Evolutionary conservation across 2,888 invertebrate species (phyloP), one percentile per base, ranked within the genome.

Genomic region (Parelbella ahira): DNA sequence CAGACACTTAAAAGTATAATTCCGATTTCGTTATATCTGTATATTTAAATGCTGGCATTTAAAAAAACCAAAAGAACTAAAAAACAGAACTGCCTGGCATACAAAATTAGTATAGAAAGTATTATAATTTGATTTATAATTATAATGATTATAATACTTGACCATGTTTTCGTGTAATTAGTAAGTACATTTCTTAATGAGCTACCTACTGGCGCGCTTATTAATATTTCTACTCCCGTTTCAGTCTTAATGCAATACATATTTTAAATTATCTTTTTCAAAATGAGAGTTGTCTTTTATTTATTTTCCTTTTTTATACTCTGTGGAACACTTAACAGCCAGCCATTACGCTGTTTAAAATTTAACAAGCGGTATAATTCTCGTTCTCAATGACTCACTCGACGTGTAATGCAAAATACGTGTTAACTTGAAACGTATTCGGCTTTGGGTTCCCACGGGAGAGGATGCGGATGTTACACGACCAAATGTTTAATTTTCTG

Each of bases 401-500:
- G 9, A 24, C 34, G 28, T 51, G 59, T 69, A 65, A 73, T 69
- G 68, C 65, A 48, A 68, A 74, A 68, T 63, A 1, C 6, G 2
- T 18, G 59, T 60, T 57, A 66, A 65, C 70, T 62, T 48, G 56
- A 56, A 56, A 52, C 50, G 55, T 38, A 47, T 49, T 44, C 47
- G 34, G 52, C 56, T 50, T 60, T 51, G 55, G 53, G 55, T 66
- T 77, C 76, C 71, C 76, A 75, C 68, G 73, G 62, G 71, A 63
- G 20, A 12, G 6, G 33, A 46, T 63, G 53, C 69, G 73, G 73
- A 76, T 73, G 70, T 66, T 68, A 68, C 68, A 76, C 74, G 76
- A 74, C 75, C 77, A 76, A 79, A 79, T 76, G 73, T 78, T 80
- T 77, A 79, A 78, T 78, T 78, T 36, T 75, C 69, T 69, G 50